Percentiles rank a stretch among this genome's conserved stretches.
phyloP scores from a whole-genome alignment of 1,140 invertebrate species.

The Eriocheir sinensis region DNA sequence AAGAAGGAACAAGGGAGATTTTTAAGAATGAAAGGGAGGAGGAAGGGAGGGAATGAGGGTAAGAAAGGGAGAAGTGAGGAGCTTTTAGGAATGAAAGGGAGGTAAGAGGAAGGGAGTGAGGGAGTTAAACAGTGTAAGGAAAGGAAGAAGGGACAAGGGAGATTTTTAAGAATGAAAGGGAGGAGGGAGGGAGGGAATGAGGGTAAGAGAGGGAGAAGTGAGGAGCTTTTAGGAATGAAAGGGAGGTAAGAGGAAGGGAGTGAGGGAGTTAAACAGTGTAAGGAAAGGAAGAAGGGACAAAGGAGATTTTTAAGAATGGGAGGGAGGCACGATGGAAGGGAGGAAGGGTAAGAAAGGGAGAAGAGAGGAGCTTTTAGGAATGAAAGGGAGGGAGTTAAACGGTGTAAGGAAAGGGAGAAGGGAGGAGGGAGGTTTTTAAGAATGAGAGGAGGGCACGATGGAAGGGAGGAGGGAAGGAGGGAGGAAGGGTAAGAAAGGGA shows the following conservation, averaged over 20 bases:
- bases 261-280: not conserved
- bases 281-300: not conserved
- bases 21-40: too few species aligned
- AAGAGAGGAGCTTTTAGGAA: too few species aligned
- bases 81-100: too few species aligned
- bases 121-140: too few species aligned
- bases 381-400: too few species aligned
- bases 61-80: too few species aligned
- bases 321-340: not conserved
- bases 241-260: not conserved
- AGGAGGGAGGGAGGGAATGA: not conserved
- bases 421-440: not conserved
- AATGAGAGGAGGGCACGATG: not conserved
- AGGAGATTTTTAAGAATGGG: not conserved
- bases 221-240: not conserved
- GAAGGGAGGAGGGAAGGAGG: not conserved
- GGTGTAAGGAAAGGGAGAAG: not conserved
- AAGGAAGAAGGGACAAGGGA: not conserved
- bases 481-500: not conserved
- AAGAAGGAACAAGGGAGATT: too few species aligned
- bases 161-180: too few species aligned
- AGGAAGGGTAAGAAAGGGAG: not conserved
- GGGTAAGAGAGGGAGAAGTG: not conserved
- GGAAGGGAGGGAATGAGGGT: not conserved
- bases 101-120: too few species aligned